A percentile compares a stretch with the other conserved stretches of the same genome.
phyloP scores from a whole-genome alignment of 2,113 vertebrate species.

The Urocitellus parryii region DNA sequence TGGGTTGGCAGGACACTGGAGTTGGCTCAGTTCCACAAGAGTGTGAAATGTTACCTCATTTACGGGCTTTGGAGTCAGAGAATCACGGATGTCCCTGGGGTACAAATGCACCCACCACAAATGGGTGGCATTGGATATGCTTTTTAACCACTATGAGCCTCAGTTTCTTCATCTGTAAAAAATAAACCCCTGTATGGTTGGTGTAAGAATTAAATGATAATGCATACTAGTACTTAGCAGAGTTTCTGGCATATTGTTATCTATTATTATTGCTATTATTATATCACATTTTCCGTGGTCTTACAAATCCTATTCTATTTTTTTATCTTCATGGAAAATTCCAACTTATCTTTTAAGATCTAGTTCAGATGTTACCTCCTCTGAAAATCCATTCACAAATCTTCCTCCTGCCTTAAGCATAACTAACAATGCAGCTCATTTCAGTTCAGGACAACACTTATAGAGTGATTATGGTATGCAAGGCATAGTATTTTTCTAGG shows the following conservation, averaged over 20 bases:
- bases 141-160: background rate
- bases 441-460: background rate
- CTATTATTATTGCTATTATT: background rate
- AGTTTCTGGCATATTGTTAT: background rate
- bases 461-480: background rate
- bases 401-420: background rate
- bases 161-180: constrained; percentile 1
- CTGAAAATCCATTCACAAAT: background rate
- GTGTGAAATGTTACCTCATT: background rate
- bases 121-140: background rate
- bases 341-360: constrained; percentile 7
- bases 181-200: background rate
- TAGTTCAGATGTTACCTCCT: background rate
- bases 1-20: background rate
- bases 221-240: background rate
- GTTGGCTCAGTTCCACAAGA: background rate
- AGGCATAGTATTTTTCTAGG: background rate
- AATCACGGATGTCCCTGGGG: background rate
- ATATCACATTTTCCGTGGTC: background rate
- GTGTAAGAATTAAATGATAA: background rate
- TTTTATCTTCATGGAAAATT: constrained; percentile 25
- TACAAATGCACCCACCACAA: background rate
- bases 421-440: background rate
- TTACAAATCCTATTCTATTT: background rate
- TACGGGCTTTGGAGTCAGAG: background rate